These are phyloP conservation scores for Aurelia coerulea DNA, from an alignment of 30 jellyfish, hydroid and myxozoan genomes.

Conservation along the genomic window DNA sequence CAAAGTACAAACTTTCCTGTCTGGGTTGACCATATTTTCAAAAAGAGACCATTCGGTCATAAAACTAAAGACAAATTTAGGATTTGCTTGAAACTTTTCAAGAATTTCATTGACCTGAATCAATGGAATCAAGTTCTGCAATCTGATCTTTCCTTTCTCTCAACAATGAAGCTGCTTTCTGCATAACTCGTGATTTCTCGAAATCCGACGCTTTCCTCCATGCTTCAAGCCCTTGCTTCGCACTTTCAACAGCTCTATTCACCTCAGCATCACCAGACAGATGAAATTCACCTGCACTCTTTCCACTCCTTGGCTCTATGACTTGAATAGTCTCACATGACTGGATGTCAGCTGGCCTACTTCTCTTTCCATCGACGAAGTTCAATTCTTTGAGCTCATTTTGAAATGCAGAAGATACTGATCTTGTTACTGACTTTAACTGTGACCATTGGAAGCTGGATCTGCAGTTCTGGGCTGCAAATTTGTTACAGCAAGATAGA, in stretches of 20 bases:
- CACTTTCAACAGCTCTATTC: slow-evolving; percentile 77
- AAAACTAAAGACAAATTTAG: no score
- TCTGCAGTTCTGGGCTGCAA: no score
- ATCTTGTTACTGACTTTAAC: background rate
- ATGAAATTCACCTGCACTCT: slow-evolving; percentile 65
- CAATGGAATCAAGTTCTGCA: slow-evolving; percentile 89
- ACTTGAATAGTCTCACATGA: slow-evolving; percentile 38
- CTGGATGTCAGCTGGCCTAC: slow-evolving; percentile 54
- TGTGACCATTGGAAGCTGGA: background rate
- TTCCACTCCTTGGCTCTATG: slow-evolving; percentile 91
- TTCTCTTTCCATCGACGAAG: slow-evolving; percentile 79
- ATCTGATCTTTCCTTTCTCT: slow-evolving; percentile 73
- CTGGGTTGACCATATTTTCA: no score
- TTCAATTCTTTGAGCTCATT: slow-evolving; percentile 50
- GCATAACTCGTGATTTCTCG: slow-evolving; percentile 66
- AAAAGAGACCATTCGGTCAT: no score
- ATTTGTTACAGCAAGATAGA: no score
- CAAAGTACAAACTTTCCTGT: no score
- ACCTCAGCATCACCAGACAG: slow-evolving; percentile 83
- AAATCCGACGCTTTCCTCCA: slow-evolving; percentile 80
- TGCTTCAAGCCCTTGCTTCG: slow-evolving; percentile 74
- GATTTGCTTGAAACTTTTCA: no score
- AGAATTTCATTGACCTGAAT: slow-evolving; percentile 69
- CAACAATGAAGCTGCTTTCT: slow-evolving; percentile 75
- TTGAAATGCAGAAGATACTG: slow-evolving; percentile 23